phyloP scores from a whole-genome alignment of 2,113 vertebrate genomes.

The Ictidomys tridecemlineatus region DNA sequence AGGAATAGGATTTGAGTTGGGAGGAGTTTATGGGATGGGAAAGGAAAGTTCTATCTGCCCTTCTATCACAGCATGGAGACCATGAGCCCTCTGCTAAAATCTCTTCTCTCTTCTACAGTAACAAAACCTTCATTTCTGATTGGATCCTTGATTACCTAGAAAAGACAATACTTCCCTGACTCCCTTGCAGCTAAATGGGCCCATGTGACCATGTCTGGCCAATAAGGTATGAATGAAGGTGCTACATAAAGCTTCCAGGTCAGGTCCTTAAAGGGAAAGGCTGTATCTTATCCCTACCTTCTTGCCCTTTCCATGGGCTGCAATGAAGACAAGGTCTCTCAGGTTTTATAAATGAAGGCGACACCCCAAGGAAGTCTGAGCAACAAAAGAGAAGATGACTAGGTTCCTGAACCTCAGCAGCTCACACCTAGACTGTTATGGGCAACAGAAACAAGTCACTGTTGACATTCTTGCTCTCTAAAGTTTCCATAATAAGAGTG shows the following conservation, averaged over 20 bases:
- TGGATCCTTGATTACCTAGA: not conserved
- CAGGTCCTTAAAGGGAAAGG: not conserved
- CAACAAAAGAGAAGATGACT: not conserved
- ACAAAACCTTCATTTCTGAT: not conserved
- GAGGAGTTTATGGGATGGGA: not conserved
- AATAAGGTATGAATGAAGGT: not conserved
- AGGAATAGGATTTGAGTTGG: not conserved
- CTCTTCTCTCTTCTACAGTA: not conserved
- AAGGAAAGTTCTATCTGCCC: not conserved
- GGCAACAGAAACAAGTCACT: not conserved
- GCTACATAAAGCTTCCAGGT: not conserved
- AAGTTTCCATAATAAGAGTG: not conserved
- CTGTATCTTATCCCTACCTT: not conserved
- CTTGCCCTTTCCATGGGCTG: not conserved
- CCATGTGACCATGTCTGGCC: not conserved
- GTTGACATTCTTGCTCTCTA: not conserved
- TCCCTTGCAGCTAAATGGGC: not conserved
- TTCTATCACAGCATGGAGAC: not conserved
- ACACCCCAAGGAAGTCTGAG: not conserved
- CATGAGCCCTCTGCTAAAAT: not conserved
- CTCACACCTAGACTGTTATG: not conserved
- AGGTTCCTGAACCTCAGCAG: not conserved
- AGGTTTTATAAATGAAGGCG: not conserved
- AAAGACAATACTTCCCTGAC: not conserved
- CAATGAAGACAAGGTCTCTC: slow-evolving; percentile 1